Evolutionary conservation across 2,888 invertebrate species (phyloP).

Genomic region (Pandemis heparana): DNA sequence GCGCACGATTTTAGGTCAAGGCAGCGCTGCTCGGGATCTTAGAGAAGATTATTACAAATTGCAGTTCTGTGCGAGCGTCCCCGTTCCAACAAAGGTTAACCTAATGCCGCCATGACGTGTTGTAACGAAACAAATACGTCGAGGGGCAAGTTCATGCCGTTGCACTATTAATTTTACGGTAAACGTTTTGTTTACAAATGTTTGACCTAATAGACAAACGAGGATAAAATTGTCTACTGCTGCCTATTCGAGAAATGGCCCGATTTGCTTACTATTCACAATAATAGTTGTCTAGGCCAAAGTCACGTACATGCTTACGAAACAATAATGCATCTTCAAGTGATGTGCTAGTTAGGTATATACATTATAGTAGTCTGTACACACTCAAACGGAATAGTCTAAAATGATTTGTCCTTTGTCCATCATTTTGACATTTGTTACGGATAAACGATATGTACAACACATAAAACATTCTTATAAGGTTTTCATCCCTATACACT

Average conservation of each 20-base stretch:
- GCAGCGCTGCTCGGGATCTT: conserved; percentile 70
- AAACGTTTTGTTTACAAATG: background rate
- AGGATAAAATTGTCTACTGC: background rate
- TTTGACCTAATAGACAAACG: background rate
- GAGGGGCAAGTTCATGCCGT: conserved; percentile 38
- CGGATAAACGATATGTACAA: background rate
- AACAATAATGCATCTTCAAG: background rate
- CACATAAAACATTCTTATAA: too few species aligned
- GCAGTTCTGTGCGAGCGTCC: conserved; percentile 46
- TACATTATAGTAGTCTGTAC: background rate
- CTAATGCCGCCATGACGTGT: conserved; percentile 40
- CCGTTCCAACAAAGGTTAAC: conserved; percentile 37
- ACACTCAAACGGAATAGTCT: background rate
- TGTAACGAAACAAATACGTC: conserved; percentile 17
- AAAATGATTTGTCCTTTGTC: background rate
- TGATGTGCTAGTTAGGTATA: background rate
- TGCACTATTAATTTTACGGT: conserved; percentile 13
- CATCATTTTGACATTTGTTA: background rate
- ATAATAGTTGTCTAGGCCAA: conserved; percentile 24
- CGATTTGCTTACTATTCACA: conserved; percentile 8
- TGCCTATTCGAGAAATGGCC: conserved; percentile 11
- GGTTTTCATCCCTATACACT: too few species aligned
- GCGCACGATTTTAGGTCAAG: conserved; percentile 79
- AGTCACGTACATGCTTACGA: background rate
- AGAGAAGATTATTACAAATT: conserved; percentile 70